A percentile compares a stretch with the other conserved stretches of the same genome.
These are phyloP conservation scores for Drosophila fulvimacula DNA, from an alignment of 2,888 invertebrate genomes.

Conservation along the genomic window DNA sequence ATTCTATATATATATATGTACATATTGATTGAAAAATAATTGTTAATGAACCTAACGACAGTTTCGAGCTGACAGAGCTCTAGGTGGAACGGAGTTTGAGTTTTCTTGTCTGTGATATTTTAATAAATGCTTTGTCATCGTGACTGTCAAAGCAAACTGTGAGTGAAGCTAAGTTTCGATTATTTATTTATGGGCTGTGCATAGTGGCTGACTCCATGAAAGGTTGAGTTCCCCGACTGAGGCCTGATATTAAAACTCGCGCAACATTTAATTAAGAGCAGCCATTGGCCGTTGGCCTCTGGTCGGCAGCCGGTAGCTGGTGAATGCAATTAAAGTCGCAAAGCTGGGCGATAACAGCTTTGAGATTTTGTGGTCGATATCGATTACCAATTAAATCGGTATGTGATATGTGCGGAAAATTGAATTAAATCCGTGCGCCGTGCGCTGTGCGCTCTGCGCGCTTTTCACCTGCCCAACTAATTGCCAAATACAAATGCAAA, in stretches of 20 bases:
- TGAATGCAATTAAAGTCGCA: conserved; percentile 18
- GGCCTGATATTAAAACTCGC: neutral
- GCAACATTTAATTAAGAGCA: conserved; percentile 19
- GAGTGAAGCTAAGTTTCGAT: conserved; percentile 33
- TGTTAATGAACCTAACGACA: conserved; percentile 53
- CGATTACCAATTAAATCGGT: conserved; percentile 18
- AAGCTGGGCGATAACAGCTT: conserved; percentile 16
- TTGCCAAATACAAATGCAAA: conserved; percentile 39
- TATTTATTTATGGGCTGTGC: conserved; percentile 22
- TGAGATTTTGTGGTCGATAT: conserved; percentile 20
- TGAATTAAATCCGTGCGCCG: conserved; percentile 43
- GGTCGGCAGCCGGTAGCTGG: neutral
- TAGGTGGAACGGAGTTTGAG: neutral
- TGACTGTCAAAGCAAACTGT: conserved; percentile 37
- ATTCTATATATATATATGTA: neutral
- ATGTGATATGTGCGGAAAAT: conserved; percentile 33
- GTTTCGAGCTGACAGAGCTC: conserved; percentile 5
- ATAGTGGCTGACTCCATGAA: neutral
- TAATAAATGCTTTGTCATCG: conserved; percentile 12
- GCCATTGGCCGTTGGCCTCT: neutral
- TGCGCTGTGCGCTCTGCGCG: conserved; percentile 19
- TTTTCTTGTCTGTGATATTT: neutral
- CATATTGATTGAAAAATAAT: conserved; percentile 49
- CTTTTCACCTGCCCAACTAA: conserved; percentile 41
- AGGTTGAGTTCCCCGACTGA: too few relatives aligned